Evolutionary conservation across 2,113 vertebrate species (phyloP), one percentile per base, ranked within the genome.

Genomic region (Todiramphus saurophagus): DNA sequence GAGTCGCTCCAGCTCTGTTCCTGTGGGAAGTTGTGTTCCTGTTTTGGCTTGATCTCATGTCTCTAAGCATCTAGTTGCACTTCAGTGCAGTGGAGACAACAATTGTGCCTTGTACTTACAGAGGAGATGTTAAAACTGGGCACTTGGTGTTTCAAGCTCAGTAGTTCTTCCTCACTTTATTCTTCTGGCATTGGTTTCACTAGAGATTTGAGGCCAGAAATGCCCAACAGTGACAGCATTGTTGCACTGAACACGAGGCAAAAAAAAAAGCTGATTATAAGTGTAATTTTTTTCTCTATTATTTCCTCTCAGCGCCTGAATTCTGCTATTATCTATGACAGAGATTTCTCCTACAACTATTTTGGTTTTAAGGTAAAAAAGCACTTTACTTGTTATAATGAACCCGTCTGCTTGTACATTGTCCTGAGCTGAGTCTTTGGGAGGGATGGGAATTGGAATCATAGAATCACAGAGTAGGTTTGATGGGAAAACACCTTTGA

Each of bases 321-420:
- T 97, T 99, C 99, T 15, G 98, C 99, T 73, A 99, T 99, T 87
- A 99, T 99, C 97, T 99, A 98, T 5, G 99, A 99, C 90, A 97
- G 99, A 94, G 99, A 99, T 96, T 99, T 99, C 96, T 99, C 99
- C 93, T 99, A 99, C 96, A 99, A 99, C 97, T 99, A 99, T 96
- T 99, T 99, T 82, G 99, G 99, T 31, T 99, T 99, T 90, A 99
- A 99, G 99, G 99, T 99, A 96, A 97, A 12, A 25, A 80, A 94
- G 44, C 75, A 58, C 44, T 0, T 24, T 66, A 15, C 39, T 73
- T 9, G 2, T 20, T 23, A 12, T 25, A 44, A n/a, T 15, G 7
- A 21, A n/a, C 13, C 8, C 9, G 18, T 14, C 35, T 48, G 19
- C 27, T 90, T 48, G 59, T 60, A 9, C 33, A 4, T 2, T 53